Percentiles rank a stretch among this genome's conserved stretches.
These are phyloP conservation scores for Anser cygnoides DNA, from an alignment of 2,113 vertebrate genomes.

Conservation along the genomic window DNA sequence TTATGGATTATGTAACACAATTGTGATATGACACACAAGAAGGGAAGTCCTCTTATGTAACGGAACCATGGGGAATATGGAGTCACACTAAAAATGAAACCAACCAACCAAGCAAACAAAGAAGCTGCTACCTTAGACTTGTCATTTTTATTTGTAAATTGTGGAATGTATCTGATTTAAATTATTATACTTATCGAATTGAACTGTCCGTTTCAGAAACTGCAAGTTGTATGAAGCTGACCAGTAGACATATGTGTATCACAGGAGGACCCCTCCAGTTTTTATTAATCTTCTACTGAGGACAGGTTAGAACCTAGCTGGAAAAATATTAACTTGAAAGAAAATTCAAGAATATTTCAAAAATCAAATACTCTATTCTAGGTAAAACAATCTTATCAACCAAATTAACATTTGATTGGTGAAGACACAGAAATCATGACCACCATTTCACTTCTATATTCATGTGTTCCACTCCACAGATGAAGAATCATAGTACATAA, in stretches of 20 bases:
- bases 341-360: background rate
- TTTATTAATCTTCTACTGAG: background rate
- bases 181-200: background rate
- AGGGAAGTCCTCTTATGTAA: background rate
- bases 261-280: background rate
- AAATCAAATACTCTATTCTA: background rate
- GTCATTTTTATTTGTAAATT: background rate
- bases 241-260: background rate
- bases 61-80: background rate
- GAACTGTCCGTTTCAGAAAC: background rate
- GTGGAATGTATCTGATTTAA: background rate
- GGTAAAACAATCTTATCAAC: background rate
- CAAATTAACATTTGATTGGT: accelerated
- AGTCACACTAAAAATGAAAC: background rate
- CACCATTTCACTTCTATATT: background rate
- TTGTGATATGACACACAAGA: background rate
- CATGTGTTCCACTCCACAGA: background rate
- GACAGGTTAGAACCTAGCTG: background rate
- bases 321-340: background rate
- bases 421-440: background rate
- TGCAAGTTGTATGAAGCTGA: background rate
- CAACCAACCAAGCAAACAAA: background rate
- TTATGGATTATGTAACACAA: background rate
- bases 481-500: background rate
- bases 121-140: background rate